Base-by-base conservation (phyloP, 2,888 invertebrate genomes). In the Crepidodera aurea region DNA sequence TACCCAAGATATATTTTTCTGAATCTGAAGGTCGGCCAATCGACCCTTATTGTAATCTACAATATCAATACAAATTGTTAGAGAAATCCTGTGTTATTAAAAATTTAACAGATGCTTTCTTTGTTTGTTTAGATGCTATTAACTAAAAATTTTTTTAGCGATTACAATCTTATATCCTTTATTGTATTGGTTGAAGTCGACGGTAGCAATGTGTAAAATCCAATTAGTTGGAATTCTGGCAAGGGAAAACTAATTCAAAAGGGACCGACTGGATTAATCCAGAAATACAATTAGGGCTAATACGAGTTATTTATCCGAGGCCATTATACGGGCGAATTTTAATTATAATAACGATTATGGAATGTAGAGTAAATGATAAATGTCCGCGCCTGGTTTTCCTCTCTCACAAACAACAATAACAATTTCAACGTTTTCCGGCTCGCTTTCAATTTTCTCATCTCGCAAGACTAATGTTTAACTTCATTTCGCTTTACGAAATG, bases 251-350 rank as follows among this genome's bases (percentile, higher is more conserved):
- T 55, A 42, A 55, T 55, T 55, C 54, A 19, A 29, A 55, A 55
- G 44, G 42, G 54, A 42, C 54, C 54, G 44, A 15, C 42, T n/a
- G 25, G 27, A 55, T 55, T 55, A 55, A 55, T 55, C 44, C 54
- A 18, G 32, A 42, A 55, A 55, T 42, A 55, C 54, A 55, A 55
- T 55, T 55, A 55, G 54, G 44, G 29, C 29, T 55, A 55, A 55
- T 55, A 55, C 54, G 54, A 44, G 54, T 55, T 55, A 55, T 55
- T 55, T 55, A 55, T 55, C 27, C 54, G 29, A 3, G 37, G 51
- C 29, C 58, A 51, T 58, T 58, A 50, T 58, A 32, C 58, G 10
- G 32, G 18, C 51, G 58, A 51, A 58, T 51, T 58, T 58, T 58
- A 51, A 58, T 58, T 40, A 51, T 58, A 42, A 51, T 51, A 51